Base-by-base conservation (phyloP, 2,113 vertebrate species). In the Silurus meridionalis region DNA sequence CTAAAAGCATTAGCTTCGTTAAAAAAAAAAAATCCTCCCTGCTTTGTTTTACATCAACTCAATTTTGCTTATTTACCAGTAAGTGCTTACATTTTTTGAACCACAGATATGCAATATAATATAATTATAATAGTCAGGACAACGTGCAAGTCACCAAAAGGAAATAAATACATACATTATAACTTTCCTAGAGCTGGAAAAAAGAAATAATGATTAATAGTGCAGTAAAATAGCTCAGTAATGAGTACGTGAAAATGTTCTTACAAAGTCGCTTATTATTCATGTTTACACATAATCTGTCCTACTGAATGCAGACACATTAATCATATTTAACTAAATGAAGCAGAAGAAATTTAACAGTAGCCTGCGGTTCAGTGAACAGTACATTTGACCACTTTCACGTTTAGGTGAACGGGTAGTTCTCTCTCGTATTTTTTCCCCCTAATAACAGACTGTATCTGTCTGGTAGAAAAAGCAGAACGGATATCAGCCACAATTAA, bases 141-240 rank as follows among this genome's bases (percentile, higher is more conserved):
- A 79, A 25, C 21, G 7, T 79, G 55, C 77, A 58, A 79, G 77
- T 79, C 19, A 7, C 57, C 3, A 58, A 11, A 23, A 25, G 50
- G 23, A 19, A 4, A 46, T 7, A 7, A 37, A 71, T 2, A 46
- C 23, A 21, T 60, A 55, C 6, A 79, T 79, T 19, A 60, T 37
- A 80, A 58, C 25, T 61, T 80, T 80, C 9, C 28, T 1, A 60
- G 15, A 13, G 57, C 57, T 48, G 58, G 28, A 10, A 80, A 80
- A 80, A 61, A 48, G 11, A 80, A 61, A 61, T 46, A 37, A 80
- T 61, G 78, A 80, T 80, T 80, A 80, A 80, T 80, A 80, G 46
- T 61, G 46, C 14, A 61, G 57, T 23, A 48, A 80, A 46, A 61
- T 23, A 48, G 2, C 78, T 61, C 28, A 3, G 58, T 80, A 80